Evolutionary conservation across 2,888 invertebrate species (phyloP), one percentile per base, ranked within the genome.

Genomic region (Rhingia campestris): DNA sequence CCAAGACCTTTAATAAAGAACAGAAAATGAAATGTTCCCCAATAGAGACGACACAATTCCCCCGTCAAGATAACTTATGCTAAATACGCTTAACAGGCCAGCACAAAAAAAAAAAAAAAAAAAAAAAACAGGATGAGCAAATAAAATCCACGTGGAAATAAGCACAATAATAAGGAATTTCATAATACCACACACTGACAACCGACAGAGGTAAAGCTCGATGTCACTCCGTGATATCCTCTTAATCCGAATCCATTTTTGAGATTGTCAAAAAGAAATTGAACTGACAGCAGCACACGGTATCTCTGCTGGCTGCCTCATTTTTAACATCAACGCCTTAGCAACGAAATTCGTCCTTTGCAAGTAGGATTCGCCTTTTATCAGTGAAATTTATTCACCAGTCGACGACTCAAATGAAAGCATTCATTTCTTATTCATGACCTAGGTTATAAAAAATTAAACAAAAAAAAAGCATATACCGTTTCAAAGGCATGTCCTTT

Each of bases 381-480:
- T 12, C 47, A 10, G 49, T 12, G 43, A 45, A 69, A 61, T 69
- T 76, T 69, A 75, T 75, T 75, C 66, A 41, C 66, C 67, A 67
- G 45, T 59, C 59, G 76, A 53, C 30, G 66, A 32, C 14, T 67
- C 63, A 54, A 61, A 76, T 69, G 61, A 70, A 77, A 69, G 61
- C 63, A 63, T 70, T 69, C 63, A 77, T 63, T 77, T 66, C 84
- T 80, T 84, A 84, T 84, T 84, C 80, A 84, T 80, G 80, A 75
- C 58, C 61, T 66, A 54, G 47, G 69, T 54, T 51, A 35, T 61
- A 74, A 80, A 75, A 74, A 74, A 64, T 64, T 61, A 53, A 73
- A n/a, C n/a, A n/a, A 63, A 64, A 61, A 64, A 70, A 51, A 43
- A 9, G 59, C 63, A 72, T 35, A 14, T 30, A 12, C 0, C 14